phyloP scores from a whole-genome alignment of 1,140 invertebrate genomes.

The Procambarus virginalis region DNA sequence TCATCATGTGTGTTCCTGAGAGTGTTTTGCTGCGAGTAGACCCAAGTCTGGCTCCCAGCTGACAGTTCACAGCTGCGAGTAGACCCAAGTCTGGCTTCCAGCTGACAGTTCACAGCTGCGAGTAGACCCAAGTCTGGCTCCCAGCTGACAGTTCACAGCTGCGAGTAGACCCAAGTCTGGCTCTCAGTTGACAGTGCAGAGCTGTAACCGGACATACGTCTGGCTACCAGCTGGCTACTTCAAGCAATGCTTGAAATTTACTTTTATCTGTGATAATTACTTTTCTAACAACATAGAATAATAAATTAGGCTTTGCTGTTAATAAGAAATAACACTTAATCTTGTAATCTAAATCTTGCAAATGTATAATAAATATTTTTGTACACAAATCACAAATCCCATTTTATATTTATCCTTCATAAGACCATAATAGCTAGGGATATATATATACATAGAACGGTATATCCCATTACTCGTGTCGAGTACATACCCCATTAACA shows the following conservation, averaged over 20 bases:
- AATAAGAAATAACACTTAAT: neutral
- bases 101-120: neutral
- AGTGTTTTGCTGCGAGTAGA: neutral
- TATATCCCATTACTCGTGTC: neutral
- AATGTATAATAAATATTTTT: neutral
- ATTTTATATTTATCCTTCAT: neutral
- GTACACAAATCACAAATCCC: neutral
- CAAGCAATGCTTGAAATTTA: neutral
- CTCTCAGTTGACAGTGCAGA: neutral
- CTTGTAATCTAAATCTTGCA: neutral
- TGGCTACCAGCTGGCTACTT: neutral
- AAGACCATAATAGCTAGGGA: neutral
- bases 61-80: neutral
- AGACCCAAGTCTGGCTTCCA: neutral
- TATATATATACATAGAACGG: neutral
- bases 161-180: neutral
- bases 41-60: neutral
- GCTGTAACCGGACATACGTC: neutral
- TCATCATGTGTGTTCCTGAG: neutral
- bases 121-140: neutral
- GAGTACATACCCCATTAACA: no score
- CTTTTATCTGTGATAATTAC: no score
- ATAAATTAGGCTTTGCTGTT: neutral
- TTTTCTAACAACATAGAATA: neutral
- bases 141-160: neutral